Evolutionary conservation across 1,140 invertebrate species (phyloP), one percentile per base, ranked within the genome.

Genomic region (Nasonia giraulti): DNA sequence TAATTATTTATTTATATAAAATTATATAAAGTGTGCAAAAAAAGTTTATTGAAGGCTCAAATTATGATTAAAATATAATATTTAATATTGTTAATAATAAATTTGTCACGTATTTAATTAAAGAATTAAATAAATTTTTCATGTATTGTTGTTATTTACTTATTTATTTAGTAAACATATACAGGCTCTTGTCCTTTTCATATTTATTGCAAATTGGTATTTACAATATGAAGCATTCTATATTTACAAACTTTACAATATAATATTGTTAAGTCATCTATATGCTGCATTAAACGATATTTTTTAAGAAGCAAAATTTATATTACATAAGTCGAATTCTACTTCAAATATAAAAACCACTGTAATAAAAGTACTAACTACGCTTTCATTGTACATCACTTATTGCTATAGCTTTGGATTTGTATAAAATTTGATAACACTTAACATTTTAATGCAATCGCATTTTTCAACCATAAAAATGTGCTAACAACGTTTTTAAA

Each of bases 81-180:
- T 88, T 86, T 77, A 12, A 74, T 80, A 75, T 31, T 86, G 74
- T 80, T 85, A 86, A 86, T 85, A 85, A 84, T 87, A 12, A 62
- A 7, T 62, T 1, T 17, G 17, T 17, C 40, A 86, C 80, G 77
- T 40, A 74, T 85, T 84, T 84, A 85, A 85, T 73, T 82, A 74
- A 68, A 81, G 20, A 85, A 82, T 31, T 81, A 71, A 86, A 86
- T 86, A 85, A 62, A 40, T 83, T 62, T 80, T 79, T 73, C 44
- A 86, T 83, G 55, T 83, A 82, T 31, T 76, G 77, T 68, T 85
- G 73, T 50, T 37, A 37, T 37, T 37, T 3, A 37, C 33, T 37
- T 37, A 37, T 37, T 37, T 37, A 37, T 37, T 37, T 37, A 37
- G 2, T 37, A 37, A 37, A 37, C 33, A 37, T 37, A 4, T 44